A percentile compares a stretch with the other conserved stretches of the same genome.
Conservation (phyloP, 2,113 vertebrate genomes). For the Globicephala melas region DNA sequence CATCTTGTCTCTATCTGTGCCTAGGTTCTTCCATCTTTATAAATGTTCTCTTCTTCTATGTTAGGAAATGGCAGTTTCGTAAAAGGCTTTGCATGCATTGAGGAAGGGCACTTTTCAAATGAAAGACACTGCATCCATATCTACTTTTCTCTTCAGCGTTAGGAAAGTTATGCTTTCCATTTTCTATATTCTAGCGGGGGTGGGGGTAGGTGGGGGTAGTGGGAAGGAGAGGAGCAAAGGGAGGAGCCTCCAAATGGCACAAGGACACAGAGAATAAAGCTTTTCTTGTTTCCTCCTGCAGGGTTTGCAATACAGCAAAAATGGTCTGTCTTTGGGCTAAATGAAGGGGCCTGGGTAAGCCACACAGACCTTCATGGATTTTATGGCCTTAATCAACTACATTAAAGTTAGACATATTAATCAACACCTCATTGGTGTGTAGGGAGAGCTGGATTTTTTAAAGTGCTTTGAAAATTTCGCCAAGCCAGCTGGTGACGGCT, state of each 20-base stretch:
- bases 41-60: neutral
- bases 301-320: neutral
- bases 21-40: neutral
- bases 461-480: neutral
- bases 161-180: neutral
- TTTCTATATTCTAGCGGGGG: neutral
- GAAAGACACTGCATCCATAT: neutral
- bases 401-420: neutral
- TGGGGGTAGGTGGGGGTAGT: neutral
- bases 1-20: neutral
- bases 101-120: neutral
- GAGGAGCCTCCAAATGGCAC: neutral
- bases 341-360: neutral
- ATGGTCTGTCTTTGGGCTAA: neutral
- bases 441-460: neutral
- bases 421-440: neutral
- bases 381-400: neutral
- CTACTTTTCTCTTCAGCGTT: neutral
- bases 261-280: neutral
- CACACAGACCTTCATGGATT: neutral
- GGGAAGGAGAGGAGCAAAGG: neutral
- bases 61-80: neutral
- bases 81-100: neutral
- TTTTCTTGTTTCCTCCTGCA: neutral
- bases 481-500: neutral